A percentile compares a stretch with the other conserved stretches of the same genome.
phyloP scores from a whole-genome alignment of 2,888 invertebrate genomes.

The Tenodera sinensis region DNA sequence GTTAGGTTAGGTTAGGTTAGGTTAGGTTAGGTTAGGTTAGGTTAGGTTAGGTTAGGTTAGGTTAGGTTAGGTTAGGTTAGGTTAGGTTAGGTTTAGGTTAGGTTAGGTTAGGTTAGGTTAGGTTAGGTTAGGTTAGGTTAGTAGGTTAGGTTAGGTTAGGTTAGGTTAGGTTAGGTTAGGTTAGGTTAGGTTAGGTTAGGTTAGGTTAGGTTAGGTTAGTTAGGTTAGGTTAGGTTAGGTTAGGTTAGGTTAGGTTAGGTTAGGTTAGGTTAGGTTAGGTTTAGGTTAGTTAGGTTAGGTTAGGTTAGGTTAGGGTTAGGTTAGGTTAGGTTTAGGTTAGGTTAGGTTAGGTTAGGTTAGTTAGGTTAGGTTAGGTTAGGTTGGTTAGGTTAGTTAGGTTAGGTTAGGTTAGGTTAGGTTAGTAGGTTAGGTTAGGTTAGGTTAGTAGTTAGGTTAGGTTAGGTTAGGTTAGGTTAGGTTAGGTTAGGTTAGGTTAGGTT shows the following conservation, averaged over 20 bases:
- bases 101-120: background rate
- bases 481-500: conserved; percentile 11
- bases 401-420: conserved; percentile 28
- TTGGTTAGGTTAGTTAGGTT: conserved; percentile 6
- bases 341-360: conserved; percentile 31
- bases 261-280: conserved; percentile 23
- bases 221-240: conserved; percentile 22
- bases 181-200: conserved; percentile 6
- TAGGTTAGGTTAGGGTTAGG: conserved; percentile 38
- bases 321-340: conserved; percentile 36
- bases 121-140: background rate
- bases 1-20: conserved; percentile 17
- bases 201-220: conserved; percentile 26
- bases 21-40: conserved; percentile 22
- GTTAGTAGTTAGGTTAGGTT: conserved; percentile 17
- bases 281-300: conserved; percentile 28
- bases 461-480: conserved; percentile 30
- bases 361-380: conserved; percentile 32
- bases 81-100: conserved; percentile 17
- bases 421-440: conserved; percentile 23
- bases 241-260: conserved; percentile 15
- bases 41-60: conserved; percentile 26
- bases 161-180: conserved; percentile 28
- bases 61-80: conserved; percentile 13
- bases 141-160: conserved; percentile 21